Conservation (phyloP, 2,888 invertebrate genomes). For the Salpingus planirostris region DNA sequence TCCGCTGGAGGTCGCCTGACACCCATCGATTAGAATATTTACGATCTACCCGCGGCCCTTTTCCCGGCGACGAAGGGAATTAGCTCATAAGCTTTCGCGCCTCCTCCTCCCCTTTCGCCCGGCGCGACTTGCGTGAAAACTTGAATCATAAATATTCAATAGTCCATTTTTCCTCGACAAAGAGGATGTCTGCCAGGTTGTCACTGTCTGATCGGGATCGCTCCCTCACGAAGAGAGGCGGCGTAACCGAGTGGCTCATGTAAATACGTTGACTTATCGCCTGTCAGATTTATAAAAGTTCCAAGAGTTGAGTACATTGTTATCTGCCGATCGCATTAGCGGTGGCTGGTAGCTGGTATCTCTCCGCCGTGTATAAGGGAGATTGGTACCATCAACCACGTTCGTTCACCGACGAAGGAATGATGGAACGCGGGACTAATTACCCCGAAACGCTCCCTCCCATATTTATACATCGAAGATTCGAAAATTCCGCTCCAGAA, state of each 20-base stretch:
- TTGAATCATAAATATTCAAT: slow-evolving; percentile 24
- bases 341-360: slow-evolving; percentile 23
- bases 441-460: too few species aligned
- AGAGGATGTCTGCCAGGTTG: slow-evolving; percentile 13
- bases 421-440: too few species aligned
- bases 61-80: too few species aligned
- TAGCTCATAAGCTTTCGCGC: too few species aligned
- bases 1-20: slow-evolving; percentile 22
- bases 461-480: too few species aligned
- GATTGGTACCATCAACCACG: too few species aligned
- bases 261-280: slow-evolving; percentile 34
- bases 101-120: not conserved
- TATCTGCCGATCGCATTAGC: slow-evolving; percentile 36
- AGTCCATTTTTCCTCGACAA: slow-evolving; percentile 10
- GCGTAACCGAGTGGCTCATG: slow-evolving; percentile 27
- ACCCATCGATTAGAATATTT: slow-evolving; percentile 30
- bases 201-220: slow-evolving; percentile 11
- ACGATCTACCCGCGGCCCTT: too few species aligned
- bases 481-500: too few species aligned
- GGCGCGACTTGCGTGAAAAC: too few species aligned
- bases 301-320: slow-evolving; percentile 30
- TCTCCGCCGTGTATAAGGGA: too few species aligned
- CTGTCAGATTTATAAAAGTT: slow-evolving; percentile 35
- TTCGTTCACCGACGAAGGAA: too few species aligned
- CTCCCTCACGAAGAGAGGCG: slow-evolving; percentile 14